Conservation (phyloP, 37 sponge, comb jelly and placozoan genomes). For the Corticium candelabrum region DNA sequence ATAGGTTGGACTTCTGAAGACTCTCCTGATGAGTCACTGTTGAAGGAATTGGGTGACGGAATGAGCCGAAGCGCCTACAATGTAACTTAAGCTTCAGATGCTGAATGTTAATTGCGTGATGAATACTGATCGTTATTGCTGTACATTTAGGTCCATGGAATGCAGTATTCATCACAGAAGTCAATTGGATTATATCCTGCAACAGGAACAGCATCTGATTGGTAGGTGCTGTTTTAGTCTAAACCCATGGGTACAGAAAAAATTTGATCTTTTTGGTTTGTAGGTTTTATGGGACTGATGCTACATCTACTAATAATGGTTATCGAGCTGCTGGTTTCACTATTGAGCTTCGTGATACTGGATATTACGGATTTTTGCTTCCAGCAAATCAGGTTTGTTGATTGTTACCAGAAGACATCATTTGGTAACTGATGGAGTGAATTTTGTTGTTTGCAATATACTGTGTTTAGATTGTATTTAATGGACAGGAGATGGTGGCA, state of each 20-base stretch:
- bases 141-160: conserved; percentile 18
- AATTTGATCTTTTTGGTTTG: background rate
- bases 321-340: conserved; percentile 39
- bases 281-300: conserved; percentile 47
- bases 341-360: conserved; percentile 45
- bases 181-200: conserved; percentile 42
- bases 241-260: background rate
- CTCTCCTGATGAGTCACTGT: conserved; percentile 16
- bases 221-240: conserved; percentile 21
- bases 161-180: conserved; percentile 31
- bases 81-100: no score
- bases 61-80: conserved; percentile 1
- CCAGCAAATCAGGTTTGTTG: conserved; percentile 46
- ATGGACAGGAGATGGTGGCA: conserved; percentile 38
- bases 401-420: no score
- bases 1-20: conserved; percentile 12
- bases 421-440: no score
- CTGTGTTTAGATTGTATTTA: conserved; percentile 55
- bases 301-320: conserved; percentile 29
- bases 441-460: no score
- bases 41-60: background rate
- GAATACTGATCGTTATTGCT: background rate
- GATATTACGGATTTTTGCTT: conserved; percentile 41
- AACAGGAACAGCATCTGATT: conserved; percentile 43
- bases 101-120: no score